Percentiles rank a stretch among this genome's conserved stretches.
phyloP scores from a whole-genome alignment of 2,797 vertebrate species.

The Paedocypris micromegethes region DNA sequence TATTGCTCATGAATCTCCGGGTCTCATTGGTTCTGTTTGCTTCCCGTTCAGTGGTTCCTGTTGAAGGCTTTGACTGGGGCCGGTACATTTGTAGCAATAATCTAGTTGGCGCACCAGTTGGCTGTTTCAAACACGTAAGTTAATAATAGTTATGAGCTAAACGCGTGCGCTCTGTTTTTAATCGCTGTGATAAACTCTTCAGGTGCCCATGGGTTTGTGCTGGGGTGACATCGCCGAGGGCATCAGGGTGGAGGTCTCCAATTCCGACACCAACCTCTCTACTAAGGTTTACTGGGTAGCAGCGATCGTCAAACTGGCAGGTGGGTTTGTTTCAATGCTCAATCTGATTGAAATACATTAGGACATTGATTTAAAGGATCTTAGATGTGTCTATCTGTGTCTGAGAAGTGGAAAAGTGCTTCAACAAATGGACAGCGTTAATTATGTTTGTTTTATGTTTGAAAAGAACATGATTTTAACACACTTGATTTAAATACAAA shows the following conservation, averaged over 20 bases:
- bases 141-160: no score
- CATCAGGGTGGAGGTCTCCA: conserved; percentile 86
- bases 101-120: conserved; percentile 82
- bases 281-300: conserved; percentile 97
- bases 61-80: conserved; percentile 88
- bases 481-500: no score
- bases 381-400: background rate
- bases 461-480: no score
- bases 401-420: no score
- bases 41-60: conserved; percentile 63
- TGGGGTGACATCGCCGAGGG: conserved; percentile 86
- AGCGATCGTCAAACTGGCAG: conserved; percentile 88
- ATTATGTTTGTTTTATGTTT: no score
- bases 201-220: conserved; percentile 85
- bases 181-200: background rate
- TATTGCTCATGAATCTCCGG: no score
- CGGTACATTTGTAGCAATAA: conserved; percentile 89
- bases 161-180: no score
- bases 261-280: conserved; percentile 84
- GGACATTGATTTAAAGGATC: background rate
- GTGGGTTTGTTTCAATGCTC: conserved; percentile 56
- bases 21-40: background rate
- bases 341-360: background rate
- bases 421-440: no score
- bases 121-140: conserved; percentile 91